phyloP scores from a whole-genome alignment of 2,888 invertebrate genomes.

The Trimorus sp. region DNA sequence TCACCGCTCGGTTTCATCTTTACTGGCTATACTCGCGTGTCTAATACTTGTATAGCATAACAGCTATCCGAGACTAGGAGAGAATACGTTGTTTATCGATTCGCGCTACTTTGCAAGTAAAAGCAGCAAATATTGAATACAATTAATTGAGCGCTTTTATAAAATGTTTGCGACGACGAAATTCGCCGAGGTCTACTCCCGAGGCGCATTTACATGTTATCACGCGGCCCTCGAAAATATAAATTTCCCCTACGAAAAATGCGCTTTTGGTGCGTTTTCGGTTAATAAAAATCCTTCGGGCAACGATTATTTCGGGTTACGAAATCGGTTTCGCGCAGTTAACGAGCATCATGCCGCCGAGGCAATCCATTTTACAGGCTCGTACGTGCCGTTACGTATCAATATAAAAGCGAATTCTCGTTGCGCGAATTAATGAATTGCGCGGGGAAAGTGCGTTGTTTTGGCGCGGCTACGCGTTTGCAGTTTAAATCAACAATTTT shows the following conservation, averaged over 20 bases:
- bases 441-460: slow-evolving; percentile 35
- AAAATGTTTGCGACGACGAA: slow-evolving; percentile 47
- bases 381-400: slow-evolving; percentile 11
- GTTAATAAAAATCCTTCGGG: no score
- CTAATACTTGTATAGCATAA: slow-evolving; percentile 41
- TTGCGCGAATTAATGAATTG: slow-evolving; percentile 48
- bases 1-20: slow-evolving; percentile 40
- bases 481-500: slow-evolving; percentile 49
- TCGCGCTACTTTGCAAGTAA: slow-evolving; percentile 65
- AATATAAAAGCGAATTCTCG: slow-evolving; percentile 44
- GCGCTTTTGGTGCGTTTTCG: not conserved
- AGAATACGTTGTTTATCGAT: slow-evolving; percentile 64
- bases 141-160: slow-evolving; percentile 49
- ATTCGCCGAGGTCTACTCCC: slow-evolving; percentile 31
- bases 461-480: slow-evolving; percentile 21
- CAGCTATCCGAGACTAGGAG: slow-evolving; percentile 48
- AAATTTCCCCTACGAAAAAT: not conserved
- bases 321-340: slow-evolving; percentile 25
- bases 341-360: slow-evolving; percentile 9
- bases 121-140: slow-evolving; percentile 53
- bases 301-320: not conserved
- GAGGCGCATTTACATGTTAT: slow-evolving; percentile 48
- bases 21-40: slow-evolving; percentile 22
- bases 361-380: slow-evolving; percentile 33
- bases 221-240: slow-evolving; percentile 2